Evolutionary conservation across 2,888 invertebrate species (phyloP), one percentile per base, ranked within the genome.

Genomic region (Dioctria linearis): DNA sequence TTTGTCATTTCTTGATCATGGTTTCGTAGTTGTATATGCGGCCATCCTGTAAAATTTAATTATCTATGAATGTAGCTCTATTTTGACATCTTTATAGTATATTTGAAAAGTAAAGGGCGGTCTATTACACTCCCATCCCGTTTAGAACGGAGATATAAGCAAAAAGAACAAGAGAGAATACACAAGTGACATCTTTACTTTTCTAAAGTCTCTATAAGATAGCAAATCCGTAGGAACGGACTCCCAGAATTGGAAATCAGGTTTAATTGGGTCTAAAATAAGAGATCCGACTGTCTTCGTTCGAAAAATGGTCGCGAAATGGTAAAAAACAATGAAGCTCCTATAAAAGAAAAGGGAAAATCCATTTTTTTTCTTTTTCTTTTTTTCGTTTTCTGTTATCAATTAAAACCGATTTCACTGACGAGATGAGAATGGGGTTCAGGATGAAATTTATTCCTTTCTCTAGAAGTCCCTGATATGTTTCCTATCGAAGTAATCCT

Each of bases 181-280:
- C 25, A 25, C 25, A 69, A 51, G 69, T 39, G 43, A 54, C 69
- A 69, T 69, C 69, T 69, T 69, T 37, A 39, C 69, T 11, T 69
- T 39, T 11, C 39, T 51, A 43, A 51, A 51, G 37, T 11, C 2
- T 11, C 2, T 37, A 25, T 11, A 39, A 51, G 9, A 43, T 37
- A 37, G 69, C 49, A 69, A 69, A 69, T 69, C 51, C 49, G 49
- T 11, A 51, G 69, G 9, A 69, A 13, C 8, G 51, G 37, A 5
- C 25, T n/a, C 69, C 11, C 49, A 39, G 69, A 69, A 49, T 69
- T 69, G 51, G 49, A 51, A 69, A 69, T 69, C 69, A 69, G 69
- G 69, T 69, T 69, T 69, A 69, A 69, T 69, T 69, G 69, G 51
- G 69, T 69, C 69, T 49, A 69, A 69, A 69, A 69, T 51, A 37